Conservation (phyloP, 2,888 invertebrate species). For the Linhomoeus sp. region DNA sequence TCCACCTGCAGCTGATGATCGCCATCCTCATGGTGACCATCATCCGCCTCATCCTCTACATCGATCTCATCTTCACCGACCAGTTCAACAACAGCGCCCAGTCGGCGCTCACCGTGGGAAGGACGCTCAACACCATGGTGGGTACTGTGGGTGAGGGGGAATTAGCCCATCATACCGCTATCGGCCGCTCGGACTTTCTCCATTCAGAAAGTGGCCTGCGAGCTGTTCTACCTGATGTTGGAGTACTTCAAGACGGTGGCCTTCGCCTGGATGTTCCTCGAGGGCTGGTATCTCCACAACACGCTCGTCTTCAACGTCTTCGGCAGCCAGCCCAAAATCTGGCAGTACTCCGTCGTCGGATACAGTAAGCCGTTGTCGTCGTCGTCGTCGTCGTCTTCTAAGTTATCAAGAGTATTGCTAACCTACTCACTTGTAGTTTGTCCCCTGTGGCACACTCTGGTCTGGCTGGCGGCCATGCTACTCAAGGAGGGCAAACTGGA, state of each 20-base stretch:
- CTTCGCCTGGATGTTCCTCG: slow-evolving; percentile 94
- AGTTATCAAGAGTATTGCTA: background rate
- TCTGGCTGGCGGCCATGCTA: slow-evolving; percentile 19
- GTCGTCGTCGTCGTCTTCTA: background rate
- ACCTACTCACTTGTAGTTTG: slow-evolving; percentile 12
- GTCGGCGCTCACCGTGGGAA: slow-evolving; percentile 17
- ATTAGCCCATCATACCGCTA: too few relatives aligned
- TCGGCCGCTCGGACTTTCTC: too few relatives aligned
- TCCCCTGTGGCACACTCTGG: slow-evolving; percentile 20
- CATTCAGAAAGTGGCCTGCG: slow-evolving; percentile 54
- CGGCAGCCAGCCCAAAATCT: slow-evolving; percentile 29
- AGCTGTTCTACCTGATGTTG: slow-evolving; percentile 51
- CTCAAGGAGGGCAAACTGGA: slow-evolving; percentile 20
- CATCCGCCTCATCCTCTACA: slow-evolving; percentile 31
- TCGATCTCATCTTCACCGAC: slow-evolving; percentile 31
- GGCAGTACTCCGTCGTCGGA: slow-evolving; percentile 28
- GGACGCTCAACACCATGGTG: slow-evolving; percentile 33
- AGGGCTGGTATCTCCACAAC: slow-evolving; percentile 69
- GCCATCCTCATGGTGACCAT: slow-evolving; percentile 33
- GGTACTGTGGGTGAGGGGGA: too few relatives aligned
- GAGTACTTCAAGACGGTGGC: slow-evolving; percentile 74
- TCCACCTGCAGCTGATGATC: slow-evolving; percentile 34
- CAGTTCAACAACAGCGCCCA: slow-evolving; percentile 21
- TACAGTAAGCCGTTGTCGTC: slow-evolving; percentile 28
- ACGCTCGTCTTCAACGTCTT: slow-evolving; percentile 45